Evolutionary conservation across 1,140 invertebrate species (phyloP), one percentile per base, ranked within the genome.

Genomic region (Eubasilissa regina): DNA sequence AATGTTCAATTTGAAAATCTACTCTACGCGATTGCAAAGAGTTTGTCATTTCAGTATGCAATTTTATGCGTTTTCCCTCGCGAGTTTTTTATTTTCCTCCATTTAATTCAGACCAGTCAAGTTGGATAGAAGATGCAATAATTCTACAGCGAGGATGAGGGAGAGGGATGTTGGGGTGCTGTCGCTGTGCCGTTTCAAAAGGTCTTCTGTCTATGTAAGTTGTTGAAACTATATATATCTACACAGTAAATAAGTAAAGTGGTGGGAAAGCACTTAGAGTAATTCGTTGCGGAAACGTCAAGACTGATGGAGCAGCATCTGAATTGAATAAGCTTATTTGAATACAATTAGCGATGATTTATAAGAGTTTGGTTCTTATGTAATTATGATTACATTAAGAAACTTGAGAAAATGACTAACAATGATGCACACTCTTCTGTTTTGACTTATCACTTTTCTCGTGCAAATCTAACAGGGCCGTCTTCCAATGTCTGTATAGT

Each of bases 61-160:
- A 43, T 64, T 64, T 64, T 64, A 64, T 64, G 60, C 15, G 44
- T 74, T 56, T 74, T 9, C 25, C 60, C 58, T 3, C 10, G 56
- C 51, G 56, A 35, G 55, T 70, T 72, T 72, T 68, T 70, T 21
- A 76, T 77, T 75, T 75, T 75, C 56, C 76, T 81, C 80, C 77
- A 81, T 81, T 81, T 81, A 81, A 79, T 78, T 81, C 80, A 70
- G 76, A 75, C 68, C 62, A 77, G 77, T 81, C 80, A 76, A 58
- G 21, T 53, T 19, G 17, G 72, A 81, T 72, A 12, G 70, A 74
- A 78, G 47, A 72, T 45, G 77, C 77, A 51, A 79, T 81, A 81
- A 81, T 81, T 81, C 75, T 77, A 62, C 55, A n/a, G n/a, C 15
- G 4, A 51, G n/a, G 15, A 21, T 19, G 13, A 58, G 73, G 73